phyloP scores from a whole-genome alignment of 2,888 invertebrate genomes.

The Petrolisthes manimaculis region DNA sequence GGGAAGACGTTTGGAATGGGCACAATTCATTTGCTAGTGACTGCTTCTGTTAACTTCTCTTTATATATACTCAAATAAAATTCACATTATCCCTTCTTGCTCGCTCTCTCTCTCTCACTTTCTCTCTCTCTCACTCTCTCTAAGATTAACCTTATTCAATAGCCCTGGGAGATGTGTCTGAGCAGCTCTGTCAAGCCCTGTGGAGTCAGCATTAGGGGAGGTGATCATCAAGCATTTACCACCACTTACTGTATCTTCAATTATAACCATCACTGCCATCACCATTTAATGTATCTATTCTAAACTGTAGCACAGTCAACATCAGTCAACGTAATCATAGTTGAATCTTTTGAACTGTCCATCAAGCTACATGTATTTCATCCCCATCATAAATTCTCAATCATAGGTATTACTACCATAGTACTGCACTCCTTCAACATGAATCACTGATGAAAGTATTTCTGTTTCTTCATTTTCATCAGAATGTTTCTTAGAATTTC shows the following conservation, averaged over 20 bases:
- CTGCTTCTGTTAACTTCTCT: slow-evolving; percentile 35
- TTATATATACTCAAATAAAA: slow-evolving; percentile 46
- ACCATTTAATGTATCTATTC: too few relatives aligned
- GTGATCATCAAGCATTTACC: slow-evolving; percentile 2
- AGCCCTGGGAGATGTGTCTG: slow-evolving; percentile 53
- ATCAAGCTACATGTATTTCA: too few relatives aligned
- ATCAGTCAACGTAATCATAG: too few relatives aligned
- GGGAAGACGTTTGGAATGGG: slow-evolving; percentile 63
- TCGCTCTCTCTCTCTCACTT: background rate
- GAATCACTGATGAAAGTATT: too few relatives aligned
- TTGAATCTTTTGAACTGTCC: too few relatives aligned
- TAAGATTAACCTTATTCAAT: slow-evolving; percentile 58
- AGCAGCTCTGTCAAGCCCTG: slow-evolving; percentile 40
- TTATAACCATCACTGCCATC: too few relatives aligned
- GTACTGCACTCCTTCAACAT: too few relatives aligned
- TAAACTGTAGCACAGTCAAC: too few relatives aligned
- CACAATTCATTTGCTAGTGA: slow-evolving; percentile 54
- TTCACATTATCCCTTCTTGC: slow-evolving; percentile 35
- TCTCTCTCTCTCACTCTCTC: background rate
- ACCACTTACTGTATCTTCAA: background rate
- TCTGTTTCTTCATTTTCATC: too few relatives aligned
- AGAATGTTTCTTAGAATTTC: too few relatives aligned
- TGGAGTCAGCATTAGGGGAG: slow-evolving; percentile 14
- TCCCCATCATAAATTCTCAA: too few relatives aligned
- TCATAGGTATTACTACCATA: too few relatives aligned